Conservation (phyloP, 2,888 invertebrate genomes). For the Drosophila kuntzei region DNA sequence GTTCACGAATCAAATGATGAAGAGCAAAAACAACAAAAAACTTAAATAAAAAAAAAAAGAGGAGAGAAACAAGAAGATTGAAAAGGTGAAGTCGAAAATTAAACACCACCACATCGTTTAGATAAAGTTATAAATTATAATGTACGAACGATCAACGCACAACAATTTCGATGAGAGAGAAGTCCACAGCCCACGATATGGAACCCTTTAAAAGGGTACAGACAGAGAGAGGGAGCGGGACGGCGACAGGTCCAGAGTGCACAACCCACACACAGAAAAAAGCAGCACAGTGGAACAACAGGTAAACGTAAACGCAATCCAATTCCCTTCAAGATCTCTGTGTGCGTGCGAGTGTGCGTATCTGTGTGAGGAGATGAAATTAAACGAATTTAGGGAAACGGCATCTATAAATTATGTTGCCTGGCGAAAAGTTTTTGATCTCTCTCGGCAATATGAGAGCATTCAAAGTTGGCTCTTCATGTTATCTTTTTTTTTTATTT, state of each 20-base stretch:
- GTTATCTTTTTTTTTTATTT: conserved; percentile 20
- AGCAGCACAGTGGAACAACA: conserved; percentile 37
- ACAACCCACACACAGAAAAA: conserved; percentile 50
- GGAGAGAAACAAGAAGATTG: conserved; percentile 60
- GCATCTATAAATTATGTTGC: conserved; percentile 79
- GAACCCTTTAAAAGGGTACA: conserved; percentile 55
- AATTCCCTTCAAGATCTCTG: conserved; percentile 21
- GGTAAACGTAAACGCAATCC: conserved; percentile 42
- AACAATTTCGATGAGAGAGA: conserved; percentile 52
- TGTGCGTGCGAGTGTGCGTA: conserved; percentile 6
- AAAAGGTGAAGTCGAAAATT: conserved; percentile 83
- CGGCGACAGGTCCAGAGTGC: conserved; percentile 24
- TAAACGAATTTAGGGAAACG: conserved; percentile 81
- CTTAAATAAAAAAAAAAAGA: conserved; percentile 25
- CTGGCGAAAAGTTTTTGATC: conserved; percentile 62
- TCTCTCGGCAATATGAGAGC: conserved; percentile 48
- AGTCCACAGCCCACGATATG: conserved; percentile 9
- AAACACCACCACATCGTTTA: conserved; percentile 84
- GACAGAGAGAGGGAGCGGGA: conserved; percentile 1
- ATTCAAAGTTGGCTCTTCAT: conserved; percentile 26
- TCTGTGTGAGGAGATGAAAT: conserved; percentile 64
- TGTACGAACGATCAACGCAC: conserved; percentile 70
- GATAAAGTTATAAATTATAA: conserved; percentile 84
- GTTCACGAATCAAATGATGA: conserved; percentile 51
- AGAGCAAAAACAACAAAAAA: conserved; percentile 10